Evolutionary conservation across 2,797 vertebrate species (phyloP), one percentile per base, ranked within the genome.

Genomic region (Sebastes vulpes): DNA sequence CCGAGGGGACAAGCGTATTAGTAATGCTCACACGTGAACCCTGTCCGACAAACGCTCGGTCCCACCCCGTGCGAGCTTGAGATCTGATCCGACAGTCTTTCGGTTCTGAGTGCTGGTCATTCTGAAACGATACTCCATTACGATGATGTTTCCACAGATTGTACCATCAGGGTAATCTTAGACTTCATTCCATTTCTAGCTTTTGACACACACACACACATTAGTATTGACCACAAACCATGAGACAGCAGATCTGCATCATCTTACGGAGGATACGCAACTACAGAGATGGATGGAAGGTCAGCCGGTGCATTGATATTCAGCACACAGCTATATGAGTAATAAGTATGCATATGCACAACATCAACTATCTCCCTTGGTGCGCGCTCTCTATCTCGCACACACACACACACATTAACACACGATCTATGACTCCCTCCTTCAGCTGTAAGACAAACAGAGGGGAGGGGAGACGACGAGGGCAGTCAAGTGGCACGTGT

Each of bases 401-500:
- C 58, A 65, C 72, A 29, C 75, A 71, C 60, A 67, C 65, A 35
- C 56, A 84, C 21, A 71, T 58, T 77, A 63, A 70, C 78, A 64
- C 75, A 70, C 76, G 65, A 72, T 80, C 68, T 75, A 72, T 50
- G 77, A 60, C 73, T 83, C 75, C 73, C 76, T 90, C 79, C 75
- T 84, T 87, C 81, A 61, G 81, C 83, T 85, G 89, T 89, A 90
- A 93, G 81, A 92, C 91, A 94, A 94, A 92, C 90, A 89, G 69
- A 88, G 74, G 87, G 85, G 82, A 89, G 85, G 78, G 86, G 83
- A 81, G 78, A 73, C 72, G 59, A 65, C 61, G 78, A 83, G 86
- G 87, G 93, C 90, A 92, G 89, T 92, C 89, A 90, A 94, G 92
- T 93, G 91, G 93, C 93, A 91, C 89, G 79, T 90, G 90, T 86